Conservation (phyloP, 2,113 vertebrate genomes). For the Motacilla tschutschensis region DNA sequence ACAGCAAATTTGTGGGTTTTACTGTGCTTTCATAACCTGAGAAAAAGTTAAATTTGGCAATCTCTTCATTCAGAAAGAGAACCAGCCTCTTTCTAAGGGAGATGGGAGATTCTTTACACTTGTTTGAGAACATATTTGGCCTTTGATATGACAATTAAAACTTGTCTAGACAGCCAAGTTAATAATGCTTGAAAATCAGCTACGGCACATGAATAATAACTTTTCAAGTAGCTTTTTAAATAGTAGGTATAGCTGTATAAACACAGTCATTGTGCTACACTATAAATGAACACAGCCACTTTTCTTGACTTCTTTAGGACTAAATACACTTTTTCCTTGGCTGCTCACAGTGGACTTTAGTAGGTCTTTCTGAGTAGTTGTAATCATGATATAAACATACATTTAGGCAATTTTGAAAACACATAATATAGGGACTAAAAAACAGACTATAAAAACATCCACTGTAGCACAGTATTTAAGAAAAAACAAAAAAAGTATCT, state of each 20-base stretch:
- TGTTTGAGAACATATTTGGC: constrained; percentile 24
- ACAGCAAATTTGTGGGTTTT: constrained; percentile 3
- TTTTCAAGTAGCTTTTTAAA: constrained; percentile 62
- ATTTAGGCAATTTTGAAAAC: constrained; percentile 56
- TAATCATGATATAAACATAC: constrained; percentile 25
- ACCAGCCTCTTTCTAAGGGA: not conserved
- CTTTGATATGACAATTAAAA: constrained; percentile 68
- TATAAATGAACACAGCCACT: constrained; percentile 63
- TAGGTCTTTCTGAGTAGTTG: constrained; percentile 46
- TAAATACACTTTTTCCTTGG: constrained; percentile 55
- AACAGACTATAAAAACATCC: constrained; percentile 39
- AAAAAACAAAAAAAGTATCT: not conserved
- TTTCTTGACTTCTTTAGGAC: constrained; percentile 54
- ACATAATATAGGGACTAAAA: constrained; percentile 54
- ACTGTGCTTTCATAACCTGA: constrained; percentile 12
- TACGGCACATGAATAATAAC: constrained; percentile 58
- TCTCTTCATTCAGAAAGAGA: not conserved
- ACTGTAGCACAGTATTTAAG: constrained; percentile 49
- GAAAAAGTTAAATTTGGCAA: constrained; percentile 21
- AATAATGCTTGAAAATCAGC: constrained; percentile 60
- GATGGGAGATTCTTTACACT: constrained; percentile 24
- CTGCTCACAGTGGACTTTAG: constrained; percentile 49
- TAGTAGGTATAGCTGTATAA: constrained; percentile 59
- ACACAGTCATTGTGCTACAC: constrained; percentile 57
- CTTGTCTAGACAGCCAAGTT: constrained; percentile 63